Conservation (phyloP, 2,797 vertebrate genomes). For the Macropodus opercularis region DNA sequence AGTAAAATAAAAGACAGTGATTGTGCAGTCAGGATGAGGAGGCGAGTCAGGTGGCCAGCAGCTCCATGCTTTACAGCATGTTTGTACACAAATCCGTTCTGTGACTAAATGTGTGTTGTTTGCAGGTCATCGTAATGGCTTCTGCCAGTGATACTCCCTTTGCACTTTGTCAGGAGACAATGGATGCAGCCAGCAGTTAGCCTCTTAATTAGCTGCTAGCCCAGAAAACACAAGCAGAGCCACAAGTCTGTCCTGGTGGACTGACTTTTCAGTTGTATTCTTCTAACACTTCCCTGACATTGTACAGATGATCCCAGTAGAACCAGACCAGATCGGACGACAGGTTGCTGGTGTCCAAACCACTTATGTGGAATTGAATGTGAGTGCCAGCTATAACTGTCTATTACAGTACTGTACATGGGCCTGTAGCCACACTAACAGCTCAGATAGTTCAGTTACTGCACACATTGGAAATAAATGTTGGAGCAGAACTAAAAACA, state of each 20-base stretch:
- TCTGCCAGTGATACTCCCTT: too few relatives aligned
- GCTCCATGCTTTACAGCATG: not conserved
- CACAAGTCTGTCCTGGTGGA: not conserved
- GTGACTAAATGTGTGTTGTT: not conserved
- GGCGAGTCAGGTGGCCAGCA: conserved; percentile 9
- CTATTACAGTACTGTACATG: not conserved
- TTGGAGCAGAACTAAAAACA: too few relatives aligned
- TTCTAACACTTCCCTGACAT: too few relatives aligned
- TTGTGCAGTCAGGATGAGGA: conserved; percentile 5
- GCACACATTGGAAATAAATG: conserved; percentile 1
- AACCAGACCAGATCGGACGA: not conserved
- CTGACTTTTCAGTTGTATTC: not conserved
- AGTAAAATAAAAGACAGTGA: conserved; percentile 18
- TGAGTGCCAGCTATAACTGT: conserved; percentile 3
- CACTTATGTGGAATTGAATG: conserved; percentile 4
- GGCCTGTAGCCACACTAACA: not conserved
- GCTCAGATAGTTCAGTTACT: not conserved
- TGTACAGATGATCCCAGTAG: not conserved
- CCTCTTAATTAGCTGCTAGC: too few relatives aligned
- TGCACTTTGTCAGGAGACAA: too few relatives aligned
- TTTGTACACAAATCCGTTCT: not conserved
- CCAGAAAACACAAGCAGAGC: too few relatives aligned
- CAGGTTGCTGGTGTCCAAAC: conserved; percentile 5
- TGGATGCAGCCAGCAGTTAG: too few relatives aligned
- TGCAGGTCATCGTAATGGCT: too few relatives aligned